Conservation (phyloP, 2,888 invertebrate species). For the Temnothorax unifasciatus region DNA sequence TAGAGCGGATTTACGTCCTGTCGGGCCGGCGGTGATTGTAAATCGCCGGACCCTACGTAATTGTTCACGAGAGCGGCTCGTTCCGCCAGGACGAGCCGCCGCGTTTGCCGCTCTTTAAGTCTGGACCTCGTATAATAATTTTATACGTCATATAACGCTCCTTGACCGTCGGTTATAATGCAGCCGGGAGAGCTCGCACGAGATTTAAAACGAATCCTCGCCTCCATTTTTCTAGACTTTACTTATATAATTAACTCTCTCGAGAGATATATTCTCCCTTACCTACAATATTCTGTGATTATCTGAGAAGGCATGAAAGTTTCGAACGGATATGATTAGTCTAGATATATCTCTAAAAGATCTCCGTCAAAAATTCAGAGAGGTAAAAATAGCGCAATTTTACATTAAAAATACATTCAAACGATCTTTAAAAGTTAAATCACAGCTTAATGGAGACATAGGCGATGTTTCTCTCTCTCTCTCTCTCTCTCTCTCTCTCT, state of each 20-base stretch:
- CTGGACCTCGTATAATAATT: conserved; percentile 47
- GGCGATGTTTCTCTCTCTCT: not conserved
- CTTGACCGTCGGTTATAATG: conserved; percentile 13
- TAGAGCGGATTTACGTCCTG: conserved; percentile 59
- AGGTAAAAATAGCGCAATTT: not conserved
- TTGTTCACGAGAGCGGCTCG: conserved; percentile 54
- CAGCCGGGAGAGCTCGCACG: not conserved
- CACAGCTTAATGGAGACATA: not conserved
- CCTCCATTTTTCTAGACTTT: not conserved
- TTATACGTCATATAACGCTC: conserved; percentile 47
- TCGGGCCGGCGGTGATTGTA: conserved; percentile 51
- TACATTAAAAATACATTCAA: not conserved
- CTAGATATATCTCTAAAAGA: not conserved
- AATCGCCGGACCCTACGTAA: conserved; percentile 56
- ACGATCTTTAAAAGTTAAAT: not conserved
- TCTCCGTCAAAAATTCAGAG: not conserved
- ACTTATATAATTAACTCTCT: conserved; percentile 8
- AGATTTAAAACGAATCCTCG: not conserved
- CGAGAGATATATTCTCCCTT: not conserved
- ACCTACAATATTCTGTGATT: not conserved
- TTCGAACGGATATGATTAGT: not conserved
- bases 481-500: not conserved
- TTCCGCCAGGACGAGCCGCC: conserved; percentile 47
- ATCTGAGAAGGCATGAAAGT: not conserved
- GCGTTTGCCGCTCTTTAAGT: conserved; percentile 50